Evolutionary conservation across 2,888 invertebrate genomes (phyloP), one percentile per base, ranked within the genome.

Genomic region (Athalia rosae): DNA sequence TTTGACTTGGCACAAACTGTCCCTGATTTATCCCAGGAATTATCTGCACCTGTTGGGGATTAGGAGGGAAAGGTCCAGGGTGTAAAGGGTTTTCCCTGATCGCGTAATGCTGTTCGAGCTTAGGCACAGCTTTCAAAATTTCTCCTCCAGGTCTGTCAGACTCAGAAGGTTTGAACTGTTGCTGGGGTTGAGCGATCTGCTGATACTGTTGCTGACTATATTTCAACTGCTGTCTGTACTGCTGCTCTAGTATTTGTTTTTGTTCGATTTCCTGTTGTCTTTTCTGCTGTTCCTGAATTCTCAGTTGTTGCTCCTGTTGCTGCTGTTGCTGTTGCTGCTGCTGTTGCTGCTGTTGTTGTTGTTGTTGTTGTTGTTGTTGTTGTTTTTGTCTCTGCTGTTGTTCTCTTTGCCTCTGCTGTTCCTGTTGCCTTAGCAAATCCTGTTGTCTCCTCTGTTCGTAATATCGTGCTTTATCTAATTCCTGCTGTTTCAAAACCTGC

Each of bases 41-140:
- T 28, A 28, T 83, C 61, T 83, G 79, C 5, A 83, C 48, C 8
- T 83, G 58, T 69, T 85, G 81, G 4, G 86, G 82, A 81, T 85
- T 88, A 2, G 87, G 87, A 7, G 90, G 89, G 78, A 88, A 89
- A 0, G 88, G 89, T 13, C 89, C 90, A 0, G 89, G 90, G 74
- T 89, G 88, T 53, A 85, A 85, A 5, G 89, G 90, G 81, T 89
- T 90, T 77, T 90, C 89, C 69, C 89, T 81, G 53, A 90, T 88
- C 0, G 89, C 85, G 48, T 88, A 89, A 83, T 96, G 96, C 83
- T 96, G 95, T 89, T 96, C 96, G 81, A 93, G 94, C 90, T 95
- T 95, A 5, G 96, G 94, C 78, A 96, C 93, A 15, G 96, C 93
- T 77, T 94, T 93, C 28, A 95, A 92, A 59, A 96, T 91, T 89